Percentiles rank a stretch among this genome's conserved stretches.
Evolutionary conservation across 2,888 invertebrate species (phyloP).

Genomic region (Drosophila diplacantha): DNA sequence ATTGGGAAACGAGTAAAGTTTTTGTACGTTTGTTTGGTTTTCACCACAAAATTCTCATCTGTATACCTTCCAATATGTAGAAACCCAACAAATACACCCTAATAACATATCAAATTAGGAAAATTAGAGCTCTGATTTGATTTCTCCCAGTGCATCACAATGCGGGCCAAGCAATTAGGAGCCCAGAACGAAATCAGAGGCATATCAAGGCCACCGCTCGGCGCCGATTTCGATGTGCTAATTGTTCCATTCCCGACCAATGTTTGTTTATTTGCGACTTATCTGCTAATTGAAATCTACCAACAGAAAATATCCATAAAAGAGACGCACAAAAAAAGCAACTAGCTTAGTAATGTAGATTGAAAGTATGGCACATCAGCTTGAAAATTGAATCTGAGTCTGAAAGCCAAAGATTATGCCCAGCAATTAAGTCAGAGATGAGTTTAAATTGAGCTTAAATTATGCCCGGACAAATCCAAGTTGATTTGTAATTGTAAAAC

Average conservation of each 20-base stretch:
- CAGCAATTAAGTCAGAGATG: slow-evolving; percentile 18
- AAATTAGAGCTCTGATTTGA: neutral
- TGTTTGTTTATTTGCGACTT: slow-evolving; percentile 19
- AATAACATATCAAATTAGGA: neutral
- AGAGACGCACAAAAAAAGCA: neutral
- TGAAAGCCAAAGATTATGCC: slow-evolving; percentile 7
- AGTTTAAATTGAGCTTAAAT: slow-evolving; percentile 26
- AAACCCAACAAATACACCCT: neutral
- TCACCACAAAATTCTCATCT: too few species aligned
- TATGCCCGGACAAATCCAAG: slow-evolving; percentile 8
- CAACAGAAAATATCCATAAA: neutral
- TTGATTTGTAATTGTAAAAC: slow-evolving; percentile 11
- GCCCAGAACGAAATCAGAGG: slow-evolving; percentile 14
- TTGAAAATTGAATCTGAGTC: slow-evolving; percentile 2
- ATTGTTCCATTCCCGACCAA: slow-evolving; percentile 13
- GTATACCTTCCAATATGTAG: too few species aligned
- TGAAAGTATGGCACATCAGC: slow-evolving; percentile 9
- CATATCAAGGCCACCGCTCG: slow-evolving; percentile 13
- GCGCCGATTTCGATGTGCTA: slow-evolving; percentile 21
- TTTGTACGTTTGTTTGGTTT: too few species aligned
- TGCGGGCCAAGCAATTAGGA: slow-evolving; percentile 29
- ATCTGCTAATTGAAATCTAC: slow-evolving; percentile 36
- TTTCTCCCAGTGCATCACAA: slow-evolving; percentile 8
- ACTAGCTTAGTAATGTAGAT: slow-evolving; percentile 1
- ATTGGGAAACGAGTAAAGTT: neutral